Conservation (phyloP, 37 sponge, comb jelly and placozoan genomes). For the Tethya wilhelma region DNA sequence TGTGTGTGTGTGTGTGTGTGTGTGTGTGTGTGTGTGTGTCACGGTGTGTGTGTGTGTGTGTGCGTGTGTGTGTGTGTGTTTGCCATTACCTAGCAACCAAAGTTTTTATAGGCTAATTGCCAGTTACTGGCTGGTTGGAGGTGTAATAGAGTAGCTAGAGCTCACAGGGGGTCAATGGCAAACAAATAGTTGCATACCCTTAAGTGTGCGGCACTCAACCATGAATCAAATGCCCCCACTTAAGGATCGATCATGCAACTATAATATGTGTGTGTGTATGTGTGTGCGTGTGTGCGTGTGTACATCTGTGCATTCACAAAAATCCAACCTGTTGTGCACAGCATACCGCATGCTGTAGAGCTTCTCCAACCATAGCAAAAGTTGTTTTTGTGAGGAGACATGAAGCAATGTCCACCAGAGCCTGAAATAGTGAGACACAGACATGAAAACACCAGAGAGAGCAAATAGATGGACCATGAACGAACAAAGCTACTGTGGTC, state of each 20-base stretch:
- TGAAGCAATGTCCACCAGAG: slow-evolving; percentile 35
- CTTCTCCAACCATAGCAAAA: slow-evolving; percentile 22
- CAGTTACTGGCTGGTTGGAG: no score
- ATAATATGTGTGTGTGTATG: no score
- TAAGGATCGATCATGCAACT: no score
- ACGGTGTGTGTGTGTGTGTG: slow-evolving; percentile 29
- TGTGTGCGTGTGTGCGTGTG: neutral
- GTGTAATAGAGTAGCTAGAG: no score
- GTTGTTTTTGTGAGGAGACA: slow-evolving; percentile 19
- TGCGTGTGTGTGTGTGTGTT: slow-evolving; percentile 32
- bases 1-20: slow-evolving; percentile 45
- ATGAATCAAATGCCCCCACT: no score
- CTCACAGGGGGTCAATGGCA: no score
- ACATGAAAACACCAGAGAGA: neutral
- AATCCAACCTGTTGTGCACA: slow-evolving; percentile 37
- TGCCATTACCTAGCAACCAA: no score
- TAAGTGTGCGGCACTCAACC: no score
- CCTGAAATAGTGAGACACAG: slow-evolving; percentile 13
- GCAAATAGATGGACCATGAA: no score
- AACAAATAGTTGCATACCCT: no score
- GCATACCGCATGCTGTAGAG: slow-evolving; percentile 42
- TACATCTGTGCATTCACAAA: neutral
- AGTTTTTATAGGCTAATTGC: no score
- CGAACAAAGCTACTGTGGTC: no score
- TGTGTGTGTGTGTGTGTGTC: slow-evolving; percentile 32